Conservation (phyloP, 2,113 vertebrate species). For the Sula dactylatra region DNA sequence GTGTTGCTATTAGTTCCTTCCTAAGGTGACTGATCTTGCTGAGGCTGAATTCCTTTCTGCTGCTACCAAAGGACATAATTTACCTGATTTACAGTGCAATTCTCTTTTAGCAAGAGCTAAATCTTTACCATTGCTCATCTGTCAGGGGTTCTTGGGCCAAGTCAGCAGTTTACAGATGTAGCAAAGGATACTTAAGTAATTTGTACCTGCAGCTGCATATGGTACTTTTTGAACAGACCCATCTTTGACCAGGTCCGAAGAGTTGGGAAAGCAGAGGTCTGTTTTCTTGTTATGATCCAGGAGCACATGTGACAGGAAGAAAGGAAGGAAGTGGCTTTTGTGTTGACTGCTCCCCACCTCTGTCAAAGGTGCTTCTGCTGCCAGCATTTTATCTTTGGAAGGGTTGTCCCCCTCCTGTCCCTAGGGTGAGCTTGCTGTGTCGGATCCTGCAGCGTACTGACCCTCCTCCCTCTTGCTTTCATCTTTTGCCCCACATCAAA, state of each 20-base stretch:
- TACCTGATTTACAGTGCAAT: not conserved
- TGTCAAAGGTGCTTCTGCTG: not conserved
- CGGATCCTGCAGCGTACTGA: not conserved
- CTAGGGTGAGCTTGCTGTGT: rapidly evolving
- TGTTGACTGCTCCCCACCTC: not conserved
- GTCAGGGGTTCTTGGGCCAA: not conserved
- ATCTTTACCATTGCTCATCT: not conserved
- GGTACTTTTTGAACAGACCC: not conserved
- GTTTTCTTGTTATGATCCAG: not conserved
- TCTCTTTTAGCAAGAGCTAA: not conserved
- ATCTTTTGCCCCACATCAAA: not conserved
- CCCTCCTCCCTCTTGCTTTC: not conserved
- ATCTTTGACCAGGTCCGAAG: not conserved
- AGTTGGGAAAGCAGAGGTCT: not conserved
- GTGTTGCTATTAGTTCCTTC: not conserved
- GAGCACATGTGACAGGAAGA: not conserved
- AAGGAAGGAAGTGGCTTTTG: conserved; percentile 40
- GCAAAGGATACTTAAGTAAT: not conserved
- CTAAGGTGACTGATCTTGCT: not conserved
- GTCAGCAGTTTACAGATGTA: not conserved
- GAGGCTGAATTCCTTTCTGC: not conserved
- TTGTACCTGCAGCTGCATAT: not conserved
- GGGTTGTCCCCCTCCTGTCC: not conserved
- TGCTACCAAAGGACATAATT: not conserved
- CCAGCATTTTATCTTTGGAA: not conserved